Conservation (phyloP, 1,140 invertebrate species). For the Hypsibius dujardini region DNA sequence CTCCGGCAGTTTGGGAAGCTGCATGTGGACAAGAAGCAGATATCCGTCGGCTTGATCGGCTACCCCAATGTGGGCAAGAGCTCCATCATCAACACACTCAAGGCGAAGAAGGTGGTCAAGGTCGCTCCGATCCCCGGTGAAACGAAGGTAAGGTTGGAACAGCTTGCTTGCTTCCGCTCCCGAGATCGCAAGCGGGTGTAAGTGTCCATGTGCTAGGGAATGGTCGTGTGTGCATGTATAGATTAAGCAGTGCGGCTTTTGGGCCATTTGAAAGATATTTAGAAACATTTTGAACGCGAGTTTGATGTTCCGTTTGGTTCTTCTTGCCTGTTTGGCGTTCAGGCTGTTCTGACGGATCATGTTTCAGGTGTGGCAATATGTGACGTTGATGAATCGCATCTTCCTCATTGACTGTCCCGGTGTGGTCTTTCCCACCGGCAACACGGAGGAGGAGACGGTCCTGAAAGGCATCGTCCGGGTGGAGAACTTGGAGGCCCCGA, state of each 20-base stretch:
- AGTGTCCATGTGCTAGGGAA: no score
- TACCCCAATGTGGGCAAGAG: constrained; percentile 99
- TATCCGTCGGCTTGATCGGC: constrained; percentile 95
- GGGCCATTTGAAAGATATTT: no score
- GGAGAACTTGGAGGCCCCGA: constrained; percentile 78
- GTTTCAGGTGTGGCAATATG: constrained; percentile 75
- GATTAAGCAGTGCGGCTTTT: not conserved
- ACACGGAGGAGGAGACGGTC: constrained; percentile 78
- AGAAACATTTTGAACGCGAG: not conserved
- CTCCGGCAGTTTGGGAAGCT: constrained; percentile 89
- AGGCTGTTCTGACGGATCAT: no score
- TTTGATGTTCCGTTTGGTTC: not conserved
- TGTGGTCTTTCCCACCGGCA: constrained; percentile 80
- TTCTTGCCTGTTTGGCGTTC: not conserved
- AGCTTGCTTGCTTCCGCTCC: not conserved
- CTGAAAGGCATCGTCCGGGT: constrained; percentile 68
- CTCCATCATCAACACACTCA: constrained; percentile 87
- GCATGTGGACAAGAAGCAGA: constrained; percentile 88
- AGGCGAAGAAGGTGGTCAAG: constrained; percentile 88
- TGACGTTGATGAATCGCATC: constrained; percentile 84
- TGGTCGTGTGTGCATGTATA: no score
- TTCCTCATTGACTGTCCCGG: constrained; percentile 98
- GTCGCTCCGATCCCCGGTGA: constrained; percentile 97
- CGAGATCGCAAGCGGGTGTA: not conserved
- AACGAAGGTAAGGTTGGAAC: constrained; percentile 56